A percentile compares a stretch with the other conserved stretches of the same genome.
Conservation (phyloP, 2,113 vertebrate genomes). For the Edolisoma coerulescens region DNA sequence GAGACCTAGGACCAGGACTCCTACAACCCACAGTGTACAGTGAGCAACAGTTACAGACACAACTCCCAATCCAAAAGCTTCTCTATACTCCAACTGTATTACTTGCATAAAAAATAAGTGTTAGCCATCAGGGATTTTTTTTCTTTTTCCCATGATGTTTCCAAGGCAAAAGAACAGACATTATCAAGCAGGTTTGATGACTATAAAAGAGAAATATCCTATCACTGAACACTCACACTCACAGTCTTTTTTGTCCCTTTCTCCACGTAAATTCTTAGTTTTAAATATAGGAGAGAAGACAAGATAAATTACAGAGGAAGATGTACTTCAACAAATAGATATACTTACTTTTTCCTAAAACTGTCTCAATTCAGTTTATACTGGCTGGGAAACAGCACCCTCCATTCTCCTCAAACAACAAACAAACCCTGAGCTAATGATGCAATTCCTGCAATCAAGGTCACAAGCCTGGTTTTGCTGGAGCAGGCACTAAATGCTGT, state of each 20-base stretch:
- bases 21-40: neutral
- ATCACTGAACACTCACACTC: neutral
- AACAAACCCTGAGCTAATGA: neutral
- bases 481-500: neutral
- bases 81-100: neutral
- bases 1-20: neutral
- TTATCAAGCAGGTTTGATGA: neutral
- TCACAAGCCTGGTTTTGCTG: neutral
- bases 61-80: neutral
- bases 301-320: neutral
- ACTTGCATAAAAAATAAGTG: neutral
- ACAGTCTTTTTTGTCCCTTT: neutral
- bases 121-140: neutral
- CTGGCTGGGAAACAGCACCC: neutral
- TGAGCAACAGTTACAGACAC: neutral
- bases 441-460: neutral
- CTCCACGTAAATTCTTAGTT: neutral
- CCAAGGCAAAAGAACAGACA: neutral
- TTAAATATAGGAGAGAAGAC: neutral
- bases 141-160: neutral
- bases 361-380: neutral
- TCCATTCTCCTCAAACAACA: neutral
- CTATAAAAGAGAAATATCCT: neutral
- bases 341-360: neutral
- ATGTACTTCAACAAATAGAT: neutral